phyloP scores from a whole-genome alignment of 1,140 invertebrate genomes.

The Lepeophtheirus salmonis region DNA sequence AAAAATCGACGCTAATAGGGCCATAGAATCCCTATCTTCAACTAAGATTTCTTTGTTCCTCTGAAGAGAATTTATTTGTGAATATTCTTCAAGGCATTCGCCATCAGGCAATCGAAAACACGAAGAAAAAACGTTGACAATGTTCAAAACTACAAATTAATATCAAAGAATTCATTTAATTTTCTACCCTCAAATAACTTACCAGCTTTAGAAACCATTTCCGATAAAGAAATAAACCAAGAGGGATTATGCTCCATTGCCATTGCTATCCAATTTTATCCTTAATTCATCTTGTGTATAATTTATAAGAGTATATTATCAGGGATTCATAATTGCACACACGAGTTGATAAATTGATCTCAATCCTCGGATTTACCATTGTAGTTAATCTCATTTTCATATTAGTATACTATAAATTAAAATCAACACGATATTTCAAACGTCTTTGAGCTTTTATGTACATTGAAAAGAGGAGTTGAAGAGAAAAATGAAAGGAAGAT shows the following conservation, averaged over 20 bases:
- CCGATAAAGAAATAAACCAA: not conserved
- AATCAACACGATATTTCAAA: too few relatives aligned
- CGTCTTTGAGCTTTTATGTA: too few relatives aligned
- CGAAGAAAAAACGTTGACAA: not conserved
- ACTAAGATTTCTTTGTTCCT: not conserved
- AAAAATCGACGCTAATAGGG: constrained; percentile 10
- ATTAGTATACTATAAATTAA: too few relatives aligned
- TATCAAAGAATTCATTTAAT: too few relatives aligned
- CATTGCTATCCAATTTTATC: not conserved
- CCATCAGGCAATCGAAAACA: not conserved
- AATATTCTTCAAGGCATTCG: not conserved
- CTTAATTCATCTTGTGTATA: not conserved
- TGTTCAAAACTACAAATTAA: not conserved
- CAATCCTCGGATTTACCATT: too few relatives aligned
- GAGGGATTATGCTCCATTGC: not conserved
- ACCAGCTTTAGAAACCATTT: not conserved
- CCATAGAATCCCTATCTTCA: constrained; percentile 12
- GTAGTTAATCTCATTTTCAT: too few relatives aligned
- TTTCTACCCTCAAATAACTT: not conserved
- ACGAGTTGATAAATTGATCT: too few relatives aligned
- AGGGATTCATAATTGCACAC: too few relatives aligned
- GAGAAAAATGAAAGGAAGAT: too few relatives aligned
- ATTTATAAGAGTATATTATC: too few relatives aligned
- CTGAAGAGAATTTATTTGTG: not conserved
- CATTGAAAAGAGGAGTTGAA: too few relatives aligned